These are phyloP conservation scores for Heliconius aoede DNA, from an alignment of 2,888 invertebrate genomes.

Conservation along the genomic window DNA sequence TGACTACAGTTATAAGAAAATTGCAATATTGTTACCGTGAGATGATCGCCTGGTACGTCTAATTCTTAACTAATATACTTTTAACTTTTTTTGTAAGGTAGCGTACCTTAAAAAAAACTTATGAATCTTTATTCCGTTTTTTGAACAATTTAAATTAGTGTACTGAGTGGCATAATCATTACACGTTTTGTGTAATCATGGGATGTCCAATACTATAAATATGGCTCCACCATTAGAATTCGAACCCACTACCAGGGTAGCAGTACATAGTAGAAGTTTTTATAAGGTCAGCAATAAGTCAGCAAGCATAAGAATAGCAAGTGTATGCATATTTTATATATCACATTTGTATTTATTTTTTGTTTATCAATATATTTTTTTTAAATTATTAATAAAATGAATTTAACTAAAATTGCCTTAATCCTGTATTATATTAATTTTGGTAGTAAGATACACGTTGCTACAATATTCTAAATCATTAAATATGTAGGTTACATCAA, in stretches of 20 bases:
- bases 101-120: too few relatives aligned
- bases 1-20: not conserved
- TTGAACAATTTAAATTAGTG: too few relatives aligned
- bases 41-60: not conserved
- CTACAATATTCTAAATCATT: slow-evolving; percentile 5
- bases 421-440: not conserved
- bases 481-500: slow-evolving; percentile 5
- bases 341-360: too few relatives aligned
- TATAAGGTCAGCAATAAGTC: too few relatives aligned
- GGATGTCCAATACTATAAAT: not conserved
- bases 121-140: not conserved
- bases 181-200: not conserved
- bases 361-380: too few relatives aligned
- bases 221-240: not conserved
- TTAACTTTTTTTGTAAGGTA: not conserved
- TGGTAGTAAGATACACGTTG: not conserved
- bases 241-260: not conserved
- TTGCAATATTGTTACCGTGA: slow-evolving; percentile 4
- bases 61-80: too few relatives aligned
- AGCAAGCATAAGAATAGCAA: too few relatives aligned
- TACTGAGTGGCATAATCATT: too few relatives aligned
- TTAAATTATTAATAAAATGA: not conserved
- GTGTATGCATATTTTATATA: too few relatives aligned
- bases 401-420: not conserved
- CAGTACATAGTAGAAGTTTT: too few relatives aligned